phyloP scores from a whole-genome alignment of 1,140 invertebrate species.

The Helicoverpa zea region DNA sequence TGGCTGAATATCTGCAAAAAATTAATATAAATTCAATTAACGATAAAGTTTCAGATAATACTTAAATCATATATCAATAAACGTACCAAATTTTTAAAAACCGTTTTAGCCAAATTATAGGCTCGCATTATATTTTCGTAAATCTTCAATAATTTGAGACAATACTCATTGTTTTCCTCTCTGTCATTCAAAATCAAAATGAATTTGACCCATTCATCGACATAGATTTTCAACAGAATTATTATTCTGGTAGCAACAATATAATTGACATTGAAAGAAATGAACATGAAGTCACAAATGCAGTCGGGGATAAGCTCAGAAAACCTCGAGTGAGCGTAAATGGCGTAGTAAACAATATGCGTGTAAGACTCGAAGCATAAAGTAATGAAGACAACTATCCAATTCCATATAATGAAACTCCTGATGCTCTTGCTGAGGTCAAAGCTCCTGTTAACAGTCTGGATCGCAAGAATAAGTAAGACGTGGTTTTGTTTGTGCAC shows the following conservation, averaged over 20 bases:
- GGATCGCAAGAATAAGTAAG: conserved; percentile 11
- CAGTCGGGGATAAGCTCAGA: neutral
- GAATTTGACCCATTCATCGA: neutral
- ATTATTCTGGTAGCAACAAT: neutral
- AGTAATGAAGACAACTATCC: neutral
- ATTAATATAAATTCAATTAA: neutral
- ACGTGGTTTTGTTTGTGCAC: conserved; percentile 15
- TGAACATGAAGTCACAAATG: neutral
- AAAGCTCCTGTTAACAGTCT: neutral
- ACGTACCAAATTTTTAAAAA: conserved; percentile 30
- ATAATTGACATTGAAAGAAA: conserved; percentile 8
- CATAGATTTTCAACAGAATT: conserved; percentile 5
- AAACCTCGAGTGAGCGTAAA: neutral
- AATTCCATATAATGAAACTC: neutral
- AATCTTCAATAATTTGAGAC: neutral
- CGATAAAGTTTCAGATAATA: too few relatives aligned
- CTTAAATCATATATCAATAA: neutral
- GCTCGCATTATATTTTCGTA: conserved; percentile 31
- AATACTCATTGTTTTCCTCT: neutral
- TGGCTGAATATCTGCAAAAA: neutral
- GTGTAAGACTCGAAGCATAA: neutral
- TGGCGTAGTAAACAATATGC: neutral
- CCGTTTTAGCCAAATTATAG: conserved; percentile 12
- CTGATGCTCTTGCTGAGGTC: neutral
- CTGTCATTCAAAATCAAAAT: neutral